phyloP scores from a whole-genome alignment of 2,113 vertebrate species.

The Nesogale talazaci region DNA sequence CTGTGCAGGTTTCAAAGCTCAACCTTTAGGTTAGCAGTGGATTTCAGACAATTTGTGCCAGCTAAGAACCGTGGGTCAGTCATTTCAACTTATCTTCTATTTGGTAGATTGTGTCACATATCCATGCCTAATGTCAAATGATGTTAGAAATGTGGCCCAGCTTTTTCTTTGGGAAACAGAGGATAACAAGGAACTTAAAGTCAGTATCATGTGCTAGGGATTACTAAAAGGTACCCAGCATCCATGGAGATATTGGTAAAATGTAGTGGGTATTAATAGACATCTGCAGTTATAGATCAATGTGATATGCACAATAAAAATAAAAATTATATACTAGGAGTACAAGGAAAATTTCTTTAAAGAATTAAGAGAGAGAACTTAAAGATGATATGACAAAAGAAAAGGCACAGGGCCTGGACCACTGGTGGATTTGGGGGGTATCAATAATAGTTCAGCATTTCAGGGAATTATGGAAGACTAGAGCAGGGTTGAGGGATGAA shows the following conservation, averaged over 20 bases:
- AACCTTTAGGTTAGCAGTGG: neutral
- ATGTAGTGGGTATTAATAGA: too few species aligned
- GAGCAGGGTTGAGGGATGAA: neutral
- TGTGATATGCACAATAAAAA: too few species aligned
- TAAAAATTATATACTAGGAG: too few species aligned
- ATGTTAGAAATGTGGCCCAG: neutral
- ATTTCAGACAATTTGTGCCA: neutral
- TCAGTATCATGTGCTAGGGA: neutral
- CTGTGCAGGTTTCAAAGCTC: neutral
- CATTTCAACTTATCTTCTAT: neutral
- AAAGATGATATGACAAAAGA: neutral
- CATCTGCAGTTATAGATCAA: too few species aligned
- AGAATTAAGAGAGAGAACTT: neutral
- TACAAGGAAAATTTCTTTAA: neutral
- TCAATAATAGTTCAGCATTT: neutral
- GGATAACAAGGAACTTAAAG: neutral
- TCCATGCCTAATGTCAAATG: neutral
- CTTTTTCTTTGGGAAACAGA: neutral
- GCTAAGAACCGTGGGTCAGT: neutral
- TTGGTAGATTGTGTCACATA: neutral
- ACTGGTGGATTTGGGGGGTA: neutral
- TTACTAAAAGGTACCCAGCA: neutral
- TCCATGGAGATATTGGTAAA: neutral
- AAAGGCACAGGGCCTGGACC: too few species aligned
- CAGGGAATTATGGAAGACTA: neutral